Evolutionary conservation across 2,888 invertebrate species (phyloP).

Genomic region (Xestia ashworthii): DNA sequence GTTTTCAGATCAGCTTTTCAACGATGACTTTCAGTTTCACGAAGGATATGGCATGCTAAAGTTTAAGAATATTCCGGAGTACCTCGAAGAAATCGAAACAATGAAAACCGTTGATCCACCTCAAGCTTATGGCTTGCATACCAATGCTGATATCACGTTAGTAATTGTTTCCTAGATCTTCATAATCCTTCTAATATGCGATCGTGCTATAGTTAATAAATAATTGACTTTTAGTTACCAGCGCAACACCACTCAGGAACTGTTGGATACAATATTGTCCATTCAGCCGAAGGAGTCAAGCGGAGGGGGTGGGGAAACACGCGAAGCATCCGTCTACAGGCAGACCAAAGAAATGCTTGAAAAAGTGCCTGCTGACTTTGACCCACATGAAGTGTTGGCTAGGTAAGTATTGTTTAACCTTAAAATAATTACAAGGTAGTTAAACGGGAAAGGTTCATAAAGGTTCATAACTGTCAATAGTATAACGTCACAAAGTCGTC

Average conservation of each 20-base stretch:
- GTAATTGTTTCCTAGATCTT: conserved; percentile 54
- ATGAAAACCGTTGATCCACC: conserved; percentile 95
- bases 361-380: conserved; percentile 94
- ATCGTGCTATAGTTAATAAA: not conserved
- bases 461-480: not conserved
- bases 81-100: conserved; percentile 93
- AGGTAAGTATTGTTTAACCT: not conserved
- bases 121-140: conserved; percentile 96
- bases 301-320: conserved; percentile 94
- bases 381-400: conserved; percentile 95
- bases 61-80: conserved; percentile 93
- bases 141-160: conserved; percentile 97
- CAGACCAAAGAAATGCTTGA: conserved; percentile 94
- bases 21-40: conserved; percentile 94
- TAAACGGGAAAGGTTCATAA: not conserved
- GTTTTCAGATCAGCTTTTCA: conserved; percentile 94
- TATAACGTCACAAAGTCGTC: not conserved
- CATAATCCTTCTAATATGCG: not conserved
- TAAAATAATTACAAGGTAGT: not conserved
- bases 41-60: conserved; percentile 94
- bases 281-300: conserved; percentile 97
- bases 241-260: conserved; percentile 93
- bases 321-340: conserved; percentile 94
- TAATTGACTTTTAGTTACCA: conserved; percentile 91
- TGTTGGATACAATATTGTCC: conserved; percentile 95